Evolutionary conservation across 2,797 vertebrate genomes (phyloP).

Genomic region (Babyrousa celebensis): DNA sequence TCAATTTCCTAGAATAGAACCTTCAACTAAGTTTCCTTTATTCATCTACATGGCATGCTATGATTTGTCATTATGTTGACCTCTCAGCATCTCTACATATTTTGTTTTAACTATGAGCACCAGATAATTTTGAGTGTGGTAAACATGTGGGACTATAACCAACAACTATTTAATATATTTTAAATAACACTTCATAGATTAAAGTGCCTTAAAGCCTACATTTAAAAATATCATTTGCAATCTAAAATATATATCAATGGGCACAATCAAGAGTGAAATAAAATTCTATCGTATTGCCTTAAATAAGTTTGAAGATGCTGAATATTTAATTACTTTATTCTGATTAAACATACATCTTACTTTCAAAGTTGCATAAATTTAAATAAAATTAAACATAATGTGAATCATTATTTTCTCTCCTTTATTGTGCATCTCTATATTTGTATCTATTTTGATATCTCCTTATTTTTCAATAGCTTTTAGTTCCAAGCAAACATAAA

Average conservation of each 20-base stretch:
- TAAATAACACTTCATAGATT: not conserved
- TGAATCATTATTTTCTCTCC: not conserved
- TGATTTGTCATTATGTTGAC: not conserved
- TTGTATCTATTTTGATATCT: not conserved
- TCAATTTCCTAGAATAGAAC: not conserved
- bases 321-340: conserved; percentile 3
- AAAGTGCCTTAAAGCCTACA: not conserved
- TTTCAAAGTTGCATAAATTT: not conserved
- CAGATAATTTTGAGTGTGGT: not conserved
- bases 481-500: conserved; percentile 15
- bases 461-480: not conserved
- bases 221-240: not conserved
- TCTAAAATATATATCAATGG: not conserved
- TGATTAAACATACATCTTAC: not conserved
- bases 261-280: not conserved
- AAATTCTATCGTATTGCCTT: not conserved
- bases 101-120: not conserved
- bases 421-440: not conserved
- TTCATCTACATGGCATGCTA: not conserved
- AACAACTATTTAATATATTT: not conserved
- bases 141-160: not conserved
- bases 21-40: not conserved
- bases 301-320: not conserved
- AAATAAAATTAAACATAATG: not conserved
- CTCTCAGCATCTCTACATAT: not conserved